Base-by-base conservation (phyloP, 2,888 invertebrate species). In the Xestobium rufovillosum region DNA sequence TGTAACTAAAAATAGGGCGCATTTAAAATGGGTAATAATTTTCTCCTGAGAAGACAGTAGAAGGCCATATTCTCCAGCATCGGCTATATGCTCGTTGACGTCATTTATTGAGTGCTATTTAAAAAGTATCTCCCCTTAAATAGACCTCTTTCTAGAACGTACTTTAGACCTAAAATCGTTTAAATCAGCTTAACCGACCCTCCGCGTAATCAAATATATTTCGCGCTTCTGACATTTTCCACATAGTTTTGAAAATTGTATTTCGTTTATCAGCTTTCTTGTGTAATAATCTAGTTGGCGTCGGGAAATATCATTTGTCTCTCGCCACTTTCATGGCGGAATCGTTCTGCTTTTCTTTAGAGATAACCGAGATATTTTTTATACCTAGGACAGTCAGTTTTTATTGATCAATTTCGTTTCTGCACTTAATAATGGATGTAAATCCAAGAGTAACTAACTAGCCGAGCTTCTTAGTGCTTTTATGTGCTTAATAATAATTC, bases 241-340 rank as follows among this genome's bases (percentile, higher is more conserved):
- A 56, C 57, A 60, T 51, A 59, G 60, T 58, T 57, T 55, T 57
- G 48, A 53, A 58, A 57, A 59, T 56, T 59, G 53, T 56, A 57
- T 59, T 59, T 53, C 55, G 52, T 56, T 57, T 57, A 54, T 56
- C 56, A 52, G 52, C 52, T 50, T 50, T 45, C 37, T 40, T 31
- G 32, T 41, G 48, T 37, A 47, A 49, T 52, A 50, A 52, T 51
- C 50, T 47, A 45, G 40, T 50, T 45, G 45, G 39, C 41, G 42
- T 41, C 36, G 36, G 38, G 33, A 41, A 42, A 39, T 41, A 34
- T 45, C 45, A 34, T 39, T 37, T 33, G 39, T 46, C 36, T 35
- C 23, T 6, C 23, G 23, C 6, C n/a, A n/a, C 23, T n/a, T 19
- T 19, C n/a, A 6, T n/a, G 23, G n/a, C 23, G n/a, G 6, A 19